Conservation (phyloP, 1,140 invertebrate species). For the Calephelis virginiensis region DNA sequence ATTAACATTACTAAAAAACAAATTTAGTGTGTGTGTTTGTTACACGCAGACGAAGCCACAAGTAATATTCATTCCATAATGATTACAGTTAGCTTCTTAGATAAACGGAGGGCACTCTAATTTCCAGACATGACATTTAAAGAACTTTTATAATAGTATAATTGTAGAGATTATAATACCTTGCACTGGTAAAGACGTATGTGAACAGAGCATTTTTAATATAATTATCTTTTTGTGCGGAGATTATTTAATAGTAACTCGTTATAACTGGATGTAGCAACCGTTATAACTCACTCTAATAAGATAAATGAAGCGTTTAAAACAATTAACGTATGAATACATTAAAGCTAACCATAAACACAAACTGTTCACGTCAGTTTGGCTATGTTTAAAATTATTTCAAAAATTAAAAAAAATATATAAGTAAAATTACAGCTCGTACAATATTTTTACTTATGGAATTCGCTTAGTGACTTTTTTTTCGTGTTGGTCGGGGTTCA, state of each 20-base stretch:
- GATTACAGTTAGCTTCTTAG: not conserved
- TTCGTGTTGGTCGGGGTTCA: no score
- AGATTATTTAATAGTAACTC: constrained; percentile 6
- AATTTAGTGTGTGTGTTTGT: not conserved
- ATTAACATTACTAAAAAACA: no score
- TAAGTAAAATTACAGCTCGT: no score
- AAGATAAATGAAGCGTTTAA: not conserved
- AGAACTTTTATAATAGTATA: constrained; percentile 1
- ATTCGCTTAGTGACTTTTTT: no score
- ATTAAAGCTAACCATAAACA: no score
- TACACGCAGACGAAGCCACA: not conserved
- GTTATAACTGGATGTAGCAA: not conserved
- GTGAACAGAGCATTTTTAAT: constrained; percentile 11
- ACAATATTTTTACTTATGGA: no score
- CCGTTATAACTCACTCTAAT: not conserved
- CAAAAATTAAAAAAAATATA: no score
- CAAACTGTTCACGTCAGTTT: no score
- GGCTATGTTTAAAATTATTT: no score
- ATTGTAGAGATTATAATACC: constrained; percentile 11
- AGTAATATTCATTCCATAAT: not conserved
- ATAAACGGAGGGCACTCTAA: not conserved
- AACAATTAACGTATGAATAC: not conserved
- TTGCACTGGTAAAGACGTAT: not conserved
- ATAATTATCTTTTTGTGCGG: constrained; percentile 6
- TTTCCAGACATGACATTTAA: not conserved